phyloP scores from a whole-genome alignment of 2,113 vertebrate species.

The Zosterops japonicus region DNA sequence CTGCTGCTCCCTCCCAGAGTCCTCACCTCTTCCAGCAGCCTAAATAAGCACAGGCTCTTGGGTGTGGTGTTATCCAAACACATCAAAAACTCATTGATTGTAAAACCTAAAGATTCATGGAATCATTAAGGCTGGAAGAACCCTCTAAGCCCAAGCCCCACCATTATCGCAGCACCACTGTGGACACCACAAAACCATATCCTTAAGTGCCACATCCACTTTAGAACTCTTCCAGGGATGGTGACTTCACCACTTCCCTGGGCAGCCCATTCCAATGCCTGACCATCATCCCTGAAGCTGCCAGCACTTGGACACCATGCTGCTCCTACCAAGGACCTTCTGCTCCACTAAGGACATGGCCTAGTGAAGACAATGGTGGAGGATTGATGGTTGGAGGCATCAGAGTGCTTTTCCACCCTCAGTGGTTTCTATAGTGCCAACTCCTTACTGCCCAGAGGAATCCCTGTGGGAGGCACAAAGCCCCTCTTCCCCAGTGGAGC shows the following conservation, averaged over 20 bases:
- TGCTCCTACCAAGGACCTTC: background rate
- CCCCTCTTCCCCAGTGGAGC: background rate
- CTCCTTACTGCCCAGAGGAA: background rate
- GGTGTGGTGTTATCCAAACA: background rate
- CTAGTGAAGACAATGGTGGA: accelerated
- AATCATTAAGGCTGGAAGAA: background rate
- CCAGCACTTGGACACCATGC: accelerated
- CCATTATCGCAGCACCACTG: background rate
- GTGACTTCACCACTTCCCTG: background rate
- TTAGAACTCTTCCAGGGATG: background rate
- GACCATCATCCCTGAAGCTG: background rate
- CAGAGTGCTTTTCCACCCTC: background rate
- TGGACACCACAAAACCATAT: background rate
- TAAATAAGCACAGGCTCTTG: background rate
- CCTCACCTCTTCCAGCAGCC: background rate
- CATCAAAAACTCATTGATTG: background rate
- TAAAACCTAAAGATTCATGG: background rate
- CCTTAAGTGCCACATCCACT: background rate
- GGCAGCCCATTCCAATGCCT: background rate
- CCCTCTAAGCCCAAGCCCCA: background rate
- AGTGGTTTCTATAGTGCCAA: background rate
- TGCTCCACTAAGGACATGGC: background rate
- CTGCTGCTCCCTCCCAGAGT: background rate
- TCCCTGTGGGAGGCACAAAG: background rate
- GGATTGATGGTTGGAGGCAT: background rate